A percentile compares a stretch with the other conserved stretches of the same genome.
These are phyloP conservation scores for Paraplagusia blochii DNA, from an alignment of 2,113 vertebrate genomes.

Conservation along the genomic window DNA sequence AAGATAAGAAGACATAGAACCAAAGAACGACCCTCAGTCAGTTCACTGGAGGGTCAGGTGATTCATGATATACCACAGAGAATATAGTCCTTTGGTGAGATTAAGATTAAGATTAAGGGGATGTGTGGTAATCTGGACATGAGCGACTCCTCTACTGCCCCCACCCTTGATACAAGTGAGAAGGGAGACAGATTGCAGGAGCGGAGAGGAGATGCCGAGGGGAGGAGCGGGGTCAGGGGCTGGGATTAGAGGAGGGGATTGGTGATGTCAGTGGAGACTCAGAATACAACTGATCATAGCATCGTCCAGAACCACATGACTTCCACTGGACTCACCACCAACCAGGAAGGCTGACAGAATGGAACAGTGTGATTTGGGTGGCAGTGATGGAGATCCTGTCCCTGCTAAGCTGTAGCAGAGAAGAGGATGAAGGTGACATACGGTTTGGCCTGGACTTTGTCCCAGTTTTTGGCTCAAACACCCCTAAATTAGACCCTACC, in stretches of 20 bases:
- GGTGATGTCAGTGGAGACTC: slow-evolving; percentile 71
- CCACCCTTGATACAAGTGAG: slow-evolving; percentile 1
- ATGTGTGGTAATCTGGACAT: slow-evolving; percentile 59
- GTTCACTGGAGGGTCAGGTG: slow-evolving; percentile 13
- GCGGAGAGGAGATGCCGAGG: neutral
- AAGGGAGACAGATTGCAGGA: slow-evolving; percentile 5
- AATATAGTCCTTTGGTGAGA: slow-evolving; percentile 39
- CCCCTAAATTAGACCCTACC: too few species aligned
- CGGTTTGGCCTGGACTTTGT: too few species aligned
- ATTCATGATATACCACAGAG: slow-evolving; percentile 25
- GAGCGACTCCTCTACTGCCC: slow-evolving; percentile 21
- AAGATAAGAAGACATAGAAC: too few species aligned
- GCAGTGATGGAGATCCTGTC: too few species aligned
- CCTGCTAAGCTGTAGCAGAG: too few species aligned
- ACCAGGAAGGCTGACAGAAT: too few species aligned
- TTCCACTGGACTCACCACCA: too few species aligned
- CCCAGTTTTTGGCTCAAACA: too few species aligned
- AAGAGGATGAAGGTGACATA: too few species aligned
- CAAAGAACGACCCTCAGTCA: neutral
- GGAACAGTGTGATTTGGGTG: too few species aligned
- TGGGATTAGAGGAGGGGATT: slow-evolving; percentile 63
- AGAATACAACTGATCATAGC: slow-evolving; percentile 1
- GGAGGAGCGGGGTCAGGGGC: neutral
- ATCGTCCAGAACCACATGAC: slow-evolving; percentile 35
- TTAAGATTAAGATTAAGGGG: slow-evolving; percentile 64